These are phyloP conservation scores for Botia almorhae DNA, from an alignment of 2,797 vertebrate genomes.

Conservation along the genomic window DNA sequence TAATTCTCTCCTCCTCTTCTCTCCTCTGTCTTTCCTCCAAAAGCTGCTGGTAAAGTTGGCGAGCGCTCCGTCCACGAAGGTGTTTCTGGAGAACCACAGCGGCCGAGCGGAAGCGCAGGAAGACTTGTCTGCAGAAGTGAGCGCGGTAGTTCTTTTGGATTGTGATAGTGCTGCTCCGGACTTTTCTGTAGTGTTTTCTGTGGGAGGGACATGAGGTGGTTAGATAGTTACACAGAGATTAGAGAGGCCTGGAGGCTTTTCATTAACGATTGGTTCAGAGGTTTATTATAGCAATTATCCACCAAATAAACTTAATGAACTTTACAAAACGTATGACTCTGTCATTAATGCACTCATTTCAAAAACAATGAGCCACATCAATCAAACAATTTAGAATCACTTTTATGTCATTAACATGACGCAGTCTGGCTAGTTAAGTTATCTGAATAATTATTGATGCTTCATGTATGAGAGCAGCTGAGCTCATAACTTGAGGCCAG, in stretches of 20 bases:
- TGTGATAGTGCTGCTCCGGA: constrained; percentile 81
- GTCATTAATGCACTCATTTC: background rate
- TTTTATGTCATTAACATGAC: background rate
- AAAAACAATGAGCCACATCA: background rate
- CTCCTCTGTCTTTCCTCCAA: constrained; percentile 73
- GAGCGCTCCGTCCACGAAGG: constrained; percentile 81
- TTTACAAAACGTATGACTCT: background rate
- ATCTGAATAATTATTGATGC: background rate
- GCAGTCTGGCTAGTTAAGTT: background rate
- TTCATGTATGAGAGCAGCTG: background rate
- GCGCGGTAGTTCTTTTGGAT: constrained; percentile 93
- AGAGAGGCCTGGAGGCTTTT: background rate
- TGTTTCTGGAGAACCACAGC: constrained; percentile 87
- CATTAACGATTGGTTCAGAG: background rate
- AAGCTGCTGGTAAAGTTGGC: constrained; percentile 78
- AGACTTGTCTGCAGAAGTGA: constrained; percentile 82
- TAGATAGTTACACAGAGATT: background rate
- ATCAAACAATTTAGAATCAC: background rate
- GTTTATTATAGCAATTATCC: background rate
- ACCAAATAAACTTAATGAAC: background rate
- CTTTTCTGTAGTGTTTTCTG: constrained; percentile 87
- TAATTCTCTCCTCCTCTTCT: constrained; percentile 72
- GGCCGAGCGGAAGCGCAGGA: constrained; percentile 80
- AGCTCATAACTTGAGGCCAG: background rate
- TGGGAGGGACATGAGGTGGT: background rate